Conservation (phyloP, 2,113 vertebrate species). For the Orientallactaga bullata region DNA sequence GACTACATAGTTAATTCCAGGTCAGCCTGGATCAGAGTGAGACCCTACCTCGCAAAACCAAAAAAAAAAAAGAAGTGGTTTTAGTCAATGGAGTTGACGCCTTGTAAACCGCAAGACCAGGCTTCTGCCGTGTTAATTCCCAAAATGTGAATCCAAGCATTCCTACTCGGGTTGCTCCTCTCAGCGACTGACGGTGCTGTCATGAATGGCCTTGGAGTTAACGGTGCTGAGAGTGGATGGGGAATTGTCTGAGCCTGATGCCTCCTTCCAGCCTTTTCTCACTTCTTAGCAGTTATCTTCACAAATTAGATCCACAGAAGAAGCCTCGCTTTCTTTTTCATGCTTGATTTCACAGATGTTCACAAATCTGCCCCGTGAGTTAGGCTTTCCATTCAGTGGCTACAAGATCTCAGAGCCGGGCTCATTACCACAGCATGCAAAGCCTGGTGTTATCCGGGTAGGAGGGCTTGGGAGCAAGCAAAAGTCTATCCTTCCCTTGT, state of each 20-base stretch:
- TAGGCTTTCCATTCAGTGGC: constrained; percentile 58
- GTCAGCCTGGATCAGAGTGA: too few relatives aligned
- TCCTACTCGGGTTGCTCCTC: constrained; percentile 37
- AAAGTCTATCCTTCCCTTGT: not conserved
- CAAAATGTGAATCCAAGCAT: not conserved
- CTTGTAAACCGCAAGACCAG: not conserved
- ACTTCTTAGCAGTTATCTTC: constrained; percentile 83
- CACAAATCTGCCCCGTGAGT: constrained; percentile 60
- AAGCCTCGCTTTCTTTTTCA: constrained; percentile 68
- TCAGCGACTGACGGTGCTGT: constrained; percentile 68
- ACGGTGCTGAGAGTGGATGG: constrained; percentile 74
- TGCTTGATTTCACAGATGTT: constrained; percentile 75
- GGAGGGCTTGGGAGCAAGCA: not conserved
- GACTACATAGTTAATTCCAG: too few relatives aligned
- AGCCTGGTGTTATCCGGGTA: not conserved
- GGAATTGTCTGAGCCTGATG: constrained; percentile 77
- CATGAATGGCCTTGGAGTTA: constrained; percentile 63
- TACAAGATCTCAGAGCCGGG: constrained; percentile 40
- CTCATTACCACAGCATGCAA: constrained; percentile 32
- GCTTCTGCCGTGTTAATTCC: constrained; percentile 19
- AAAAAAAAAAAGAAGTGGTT: too few relatives aligned
- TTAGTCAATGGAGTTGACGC: too few relatives aligned
- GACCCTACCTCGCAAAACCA: too few relatives aligned
- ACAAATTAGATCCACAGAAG: constrained; percentile 77
- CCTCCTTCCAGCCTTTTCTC: constrained; percentile 79